These are phyloP conservation scores for Hucho hucho DNA, from an alignment of 2,113 vertebrate genomes.

Conservation along the genomic window DNA sequence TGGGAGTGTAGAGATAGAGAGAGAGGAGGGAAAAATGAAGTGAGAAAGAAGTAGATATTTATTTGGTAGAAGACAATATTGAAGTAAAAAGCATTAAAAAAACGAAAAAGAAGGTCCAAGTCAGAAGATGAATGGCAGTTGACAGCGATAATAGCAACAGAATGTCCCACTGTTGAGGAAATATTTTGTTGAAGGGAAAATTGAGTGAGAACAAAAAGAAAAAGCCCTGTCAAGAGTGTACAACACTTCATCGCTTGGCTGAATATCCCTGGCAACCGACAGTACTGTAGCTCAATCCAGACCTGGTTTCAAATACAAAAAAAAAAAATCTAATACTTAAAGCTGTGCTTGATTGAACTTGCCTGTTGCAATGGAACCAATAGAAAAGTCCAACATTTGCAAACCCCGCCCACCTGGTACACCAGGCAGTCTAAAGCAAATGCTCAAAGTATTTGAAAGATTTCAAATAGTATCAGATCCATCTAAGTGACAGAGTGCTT, in stretches of 20 bases:
- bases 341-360: too few relatives aligned
- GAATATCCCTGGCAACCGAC: neutral
- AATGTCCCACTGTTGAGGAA: neutral
- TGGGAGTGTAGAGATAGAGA: slow-evolving; percentile 43
- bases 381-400: too few relatives aligned
- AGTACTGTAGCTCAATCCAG: neutral
- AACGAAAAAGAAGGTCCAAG: neutral
- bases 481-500: too few relatives aligned
- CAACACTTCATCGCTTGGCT: neutral
- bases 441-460: too few relatives aligned
- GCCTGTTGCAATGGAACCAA: too few relatives aligned
- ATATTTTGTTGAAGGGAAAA: slow-evolving; percentile 13
- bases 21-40: too few relatives aligned
- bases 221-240: slow-evolving; percentile 11
- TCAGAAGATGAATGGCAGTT: neutral
- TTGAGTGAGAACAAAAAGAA: slow-evolving; percentile 16
- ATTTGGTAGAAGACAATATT: neutral
- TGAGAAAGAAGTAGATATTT: neutral
- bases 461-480: too few relatives aligned
- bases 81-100: neutral
- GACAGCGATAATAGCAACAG: neutral
- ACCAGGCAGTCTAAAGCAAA: too few relatives aligned
- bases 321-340: too few relatives aligned
- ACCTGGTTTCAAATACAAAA: too few relatives aligned
- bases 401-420: too few relatives aligned